Evolutionary conservation across 1,140 invertebrate genomes (phyloP).

Genomic region (Brachionus angularis): DNA sequence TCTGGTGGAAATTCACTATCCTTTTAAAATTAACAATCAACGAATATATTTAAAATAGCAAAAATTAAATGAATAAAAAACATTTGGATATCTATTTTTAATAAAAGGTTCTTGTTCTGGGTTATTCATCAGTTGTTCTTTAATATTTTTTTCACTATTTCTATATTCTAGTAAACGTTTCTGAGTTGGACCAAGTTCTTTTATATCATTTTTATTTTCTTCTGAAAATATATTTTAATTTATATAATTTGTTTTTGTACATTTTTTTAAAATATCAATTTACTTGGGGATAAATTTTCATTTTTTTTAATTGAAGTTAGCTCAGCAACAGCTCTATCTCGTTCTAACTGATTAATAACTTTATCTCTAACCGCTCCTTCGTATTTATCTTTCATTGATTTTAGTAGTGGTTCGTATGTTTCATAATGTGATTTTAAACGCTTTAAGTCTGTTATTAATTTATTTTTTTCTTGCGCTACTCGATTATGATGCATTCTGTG

Average conservation of each 20-base stretch:
- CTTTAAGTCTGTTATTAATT: conserved; percentile 49
- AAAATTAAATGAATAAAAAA: conserved; percentile 45
- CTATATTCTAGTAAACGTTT: conserved; percentile 49
- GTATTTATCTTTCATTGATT: conserved; percentile 39
- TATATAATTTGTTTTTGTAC: too few species aligned
- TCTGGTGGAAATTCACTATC: conserved; percentile 57
- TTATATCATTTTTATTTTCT: background rate
- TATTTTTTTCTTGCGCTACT: conserved; percentile 58
- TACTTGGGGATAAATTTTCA: conserved; percentile 6
- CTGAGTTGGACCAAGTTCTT: conserved; percentile 52
- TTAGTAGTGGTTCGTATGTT: conserved; percentile 27
- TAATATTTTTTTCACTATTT: conserved; percentile 44
- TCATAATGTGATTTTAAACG: conserved; percentile 20
- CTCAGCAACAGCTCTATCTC: conserved; percentile 22
- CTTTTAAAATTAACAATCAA: conserved; percentile 46
- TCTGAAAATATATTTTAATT: background rate
- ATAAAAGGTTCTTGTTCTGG: conserved; percentile 25
- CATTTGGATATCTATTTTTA: conserved; percentile 51
- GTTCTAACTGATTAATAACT: conserved; percentile 14
- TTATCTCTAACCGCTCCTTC: conserved; percentile 18
- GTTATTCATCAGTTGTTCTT: conserved; percentile 46
- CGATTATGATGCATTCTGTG: conserved; percentile 59
- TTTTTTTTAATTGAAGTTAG: background rate
- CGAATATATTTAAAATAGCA: background rate
- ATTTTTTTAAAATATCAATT: too few species aligned